phyloP scores from a whole-genome alignment of 2,113 vertebrate species.

The Cephalopholis sonnerati region DNA sequence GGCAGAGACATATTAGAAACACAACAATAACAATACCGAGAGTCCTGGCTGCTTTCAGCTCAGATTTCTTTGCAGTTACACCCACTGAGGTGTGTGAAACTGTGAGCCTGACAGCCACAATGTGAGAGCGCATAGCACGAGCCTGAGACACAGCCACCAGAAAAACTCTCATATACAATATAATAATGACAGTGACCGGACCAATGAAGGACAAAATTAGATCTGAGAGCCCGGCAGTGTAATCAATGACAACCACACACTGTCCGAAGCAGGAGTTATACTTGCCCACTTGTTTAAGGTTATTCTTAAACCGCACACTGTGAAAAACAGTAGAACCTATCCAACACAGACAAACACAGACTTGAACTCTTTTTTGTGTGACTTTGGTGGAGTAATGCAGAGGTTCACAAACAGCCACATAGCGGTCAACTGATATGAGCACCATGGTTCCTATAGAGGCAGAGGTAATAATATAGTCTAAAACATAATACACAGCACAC shows the following conservation, averaged over 20 bases:
- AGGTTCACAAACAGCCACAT: slow-evolving; percentile 47
- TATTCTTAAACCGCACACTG: neutral
- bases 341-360: slow-evolving; percentile 33
- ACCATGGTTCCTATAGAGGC: slow-evolving; percentile 23
- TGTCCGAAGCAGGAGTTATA: slow-evolving; percentile 32
- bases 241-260: neutral
- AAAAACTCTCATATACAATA: slow-evolving; percentile 34
- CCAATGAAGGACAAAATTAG: too few relatives aligned
- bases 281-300: neutral
- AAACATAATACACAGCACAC: neutral
- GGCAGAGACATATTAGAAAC: too few relatives aligned
- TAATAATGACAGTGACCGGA: too few relatives aligned
- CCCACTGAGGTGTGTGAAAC: too few relatives aligned
- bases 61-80: slow-evolving; percentile 19
- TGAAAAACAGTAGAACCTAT: neutral
- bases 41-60: slow-evolving; percentile 47
- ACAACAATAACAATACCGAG: slow-evolving; percentile 29
- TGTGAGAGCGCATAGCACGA: too few relatives aligned
- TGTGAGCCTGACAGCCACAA: too few relatives aligned
- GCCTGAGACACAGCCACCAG: slow-evolving; percentile 27
- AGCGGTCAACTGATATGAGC: slow-evolving; percentile 53
- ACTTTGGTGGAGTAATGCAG: slow-evolving; percentile 34
- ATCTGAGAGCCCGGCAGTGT: neutral
- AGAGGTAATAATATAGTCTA: neutral
- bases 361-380: neutral